Evolutionary conservation across 2,797 vertebrate genomes (phyloP), one percentile per base, ranked within the genome.

Genomic region (Synanceia verrucosa): DNA sequence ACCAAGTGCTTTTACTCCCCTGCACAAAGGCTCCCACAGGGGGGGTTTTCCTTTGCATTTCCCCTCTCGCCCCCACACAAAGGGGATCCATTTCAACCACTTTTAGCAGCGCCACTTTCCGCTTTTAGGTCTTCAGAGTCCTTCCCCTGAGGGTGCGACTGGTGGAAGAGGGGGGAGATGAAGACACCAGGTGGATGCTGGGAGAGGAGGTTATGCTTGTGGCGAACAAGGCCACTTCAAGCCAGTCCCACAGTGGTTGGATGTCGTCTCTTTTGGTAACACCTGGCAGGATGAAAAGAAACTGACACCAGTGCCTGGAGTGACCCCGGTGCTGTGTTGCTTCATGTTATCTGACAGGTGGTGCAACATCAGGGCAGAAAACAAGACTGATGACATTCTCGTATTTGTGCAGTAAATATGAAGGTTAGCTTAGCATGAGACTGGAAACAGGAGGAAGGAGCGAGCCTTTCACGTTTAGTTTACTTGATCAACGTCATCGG

Each of bases 81-180:
- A 90, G 82, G 81, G 78, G 87, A 93, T 90, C 83, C 79, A 90
- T 92, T 93, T 89, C 92, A 91, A 31, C 72, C 47, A 18, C 87
- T 88, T 88, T 86, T 78, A 90, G 83, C 84, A 61, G 68, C 44
- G 28, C 82, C 78, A 76, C 88, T 88, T 83, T 85, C 86, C 66
- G 33, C 89, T 86, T 88, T 85, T 78, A 87, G 86, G 31, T 74
- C 70, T 74, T 69, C 66, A 57, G 78, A 74, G 78, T 82, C 59
- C 77, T 59, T 86, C 70, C 86, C 89, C 84, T 39, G 77, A 85
- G 87, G 87, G 73, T 29, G 31, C 43, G 37, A 85, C 65, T 68
- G 62, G 75, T 48, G 73, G 73, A 70, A 44, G 51, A 58, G 41
- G 68, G 6, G 77, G 51, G 50, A 73, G 78, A 87, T 66, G 78